Evolutionary conservation across 2,888 invertebrate genomes (phyloP).

Genomic region (Lysandra coridon): DNA sequence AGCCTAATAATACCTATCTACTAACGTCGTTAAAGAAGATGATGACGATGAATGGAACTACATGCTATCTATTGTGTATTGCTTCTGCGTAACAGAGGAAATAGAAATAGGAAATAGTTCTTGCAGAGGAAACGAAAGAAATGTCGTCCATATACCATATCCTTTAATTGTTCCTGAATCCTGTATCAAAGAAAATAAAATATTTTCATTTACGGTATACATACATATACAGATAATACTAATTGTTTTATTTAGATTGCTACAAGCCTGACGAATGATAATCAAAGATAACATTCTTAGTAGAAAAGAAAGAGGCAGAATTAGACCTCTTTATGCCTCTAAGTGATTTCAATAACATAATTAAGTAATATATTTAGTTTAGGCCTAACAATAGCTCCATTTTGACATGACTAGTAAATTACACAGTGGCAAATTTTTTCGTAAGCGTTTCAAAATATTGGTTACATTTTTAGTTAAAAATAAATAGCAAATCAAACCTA

Average conservation of each 20-base stretch:
- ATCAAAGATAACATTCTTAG: not conserved
- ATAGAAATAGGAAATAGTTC: slow-evolving; percentile 38
- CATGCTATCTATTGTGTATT: slow-evolving; percentile 56
- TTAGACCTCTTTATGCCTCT: too few relatives aligned
- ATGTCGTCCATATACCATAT: slow-evolving; percentile 52
- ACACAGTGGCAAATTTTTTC: too few relatives aligned
- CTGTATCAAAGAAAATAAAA: slow-evolving; percentile 39
- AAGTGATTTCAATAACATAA: too few relatives aligned
- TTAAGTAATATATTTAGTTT: too few relatives aligned
- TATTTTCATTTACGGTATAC: not conserved
- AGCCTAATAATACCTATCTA: slow-evolving; percentile 22
- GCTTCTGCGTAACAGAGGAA: slow-evolving; percentile 49
- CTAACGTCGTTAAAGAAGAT: slow-evolving; percentile 51
- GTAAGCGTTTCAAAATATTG: too few relatives aligned
- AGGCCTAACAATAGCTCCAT: too few relatives aligned
- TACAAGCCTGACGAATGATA: too few relatives aligned
- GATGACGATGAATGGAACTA: slow-evolving; percentile 49
- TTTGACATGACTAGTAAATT: too few relatives aligned
- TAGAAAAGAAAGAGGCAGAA: too few relatives aligned
- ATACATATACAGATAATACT: not conserved
- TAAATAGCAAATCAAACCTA: too few relatives aligned
- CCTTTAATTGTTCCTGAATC: slow-evolving; percentile 52
- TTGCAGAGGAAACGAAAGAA: slow-evolving; percentile 41
- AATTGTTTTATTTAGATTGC: not conserved
- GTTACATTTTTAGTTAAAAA: too few relatives aligned